phyloP scores from a whole-genome alignment of 53 echinoderm and acorn worm genomes.

The Astropecten irregularis region DNA sequence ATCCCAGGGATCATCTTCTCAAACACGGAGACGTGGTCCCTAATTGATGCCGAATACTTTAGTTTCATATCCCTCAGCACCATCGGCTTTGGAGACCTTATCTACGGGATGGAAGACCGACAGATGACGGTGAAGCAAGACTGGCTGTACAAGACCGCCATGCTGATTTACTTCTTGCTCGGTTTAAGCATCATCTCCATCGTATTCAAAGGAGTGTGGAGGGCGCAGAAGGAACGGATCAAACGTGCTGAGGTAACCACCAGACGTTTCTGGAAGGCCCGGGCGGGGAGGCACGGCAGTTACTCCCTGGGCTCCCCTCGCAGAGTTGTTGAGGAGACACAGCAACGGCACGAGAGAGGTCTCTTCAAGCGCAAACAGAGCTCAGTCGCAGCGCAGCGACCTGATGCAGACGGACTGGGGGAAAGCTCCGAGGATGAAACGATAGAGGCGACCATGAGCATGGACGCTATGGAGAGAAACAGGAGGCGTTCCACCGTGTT shows the following conservation, averaged over 20 bases:
- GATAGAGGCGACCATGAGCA: not conserved
- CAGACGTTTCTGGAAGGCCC: constrained; percentile 12
- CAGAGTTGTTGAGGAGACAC: no score
- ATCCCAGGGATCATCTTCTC: constrained; percentile 46
- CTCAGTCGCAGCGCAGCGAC: not conserved
- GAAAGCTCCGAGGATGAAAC: not conserved
- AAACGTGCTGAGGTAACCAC: constrained; percentile 27
- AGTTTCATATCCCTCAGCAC: constrained; percentile 64
- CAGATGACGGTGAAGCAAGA: not conserved
- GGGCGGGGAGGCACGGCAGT: constrained; percentile 13
- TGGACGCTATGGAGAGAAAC: not conserved
- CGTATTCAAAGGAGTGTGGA: constrained; percentile 39
- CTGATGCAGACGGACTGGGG: not conserved
- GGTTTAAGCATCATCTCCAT: constrained; percentile 64
- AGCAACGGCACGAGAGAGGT: not conserved
- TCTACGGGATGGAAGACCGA: constrained; percentile 39
- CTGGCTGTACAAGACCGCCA: constrained; percentile 54
- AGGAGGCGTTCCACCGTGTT: not conserved
- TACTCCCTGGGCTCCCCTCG: constrained; percentile 12
- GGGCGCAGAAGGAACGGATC: constrained; percentile 29
- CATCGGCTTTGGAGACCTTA: constrained; percentile 65
- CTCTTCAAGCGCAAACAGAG: not conserved
- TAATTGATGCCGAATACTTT: constrained; percentile 57
- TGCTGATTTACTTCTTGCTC: constrained; percentile 57
- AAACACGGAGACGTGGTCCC: constrained; percentile 43